phyloP scores from a whole-genome alignment of 2,797 vertebrate genomes.

The Synanceia verrucosa region DNA sequence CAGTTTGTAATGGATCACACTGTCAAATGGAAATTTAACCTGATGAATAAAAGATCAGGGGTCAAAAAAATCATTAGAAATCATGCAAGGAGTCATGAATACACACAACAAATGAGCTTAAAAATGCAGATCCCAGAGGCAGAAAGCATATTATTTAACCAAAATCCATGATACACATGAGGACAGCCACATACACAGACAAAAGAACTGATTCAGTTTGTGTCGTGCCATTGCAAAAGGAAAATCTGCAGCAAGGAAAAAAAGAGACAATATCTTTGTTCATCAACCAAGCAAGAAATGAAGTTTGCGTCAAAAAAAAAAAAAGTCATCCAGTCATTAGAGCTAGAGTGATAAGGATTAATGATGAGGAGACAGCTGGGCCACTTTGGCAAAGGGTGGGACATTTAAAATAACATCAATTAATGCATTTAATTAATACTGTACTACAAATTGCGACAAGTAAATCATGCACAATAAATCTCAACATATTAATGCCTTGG shows the following conservation, averaged over 20 bases:
- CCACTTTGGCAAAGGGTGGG: conserved; percentile 21
- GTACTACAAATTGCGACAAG: conserved; percentile 11
- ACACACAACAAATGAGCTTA: neutral
- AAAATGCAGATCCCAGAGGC: neutral
- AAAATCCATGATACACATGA: conserved; percentile 4
- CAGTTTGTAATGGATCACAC: neutral
- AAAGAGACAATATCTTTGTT: conserved; percentile 30
- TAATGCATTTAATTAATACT: conserved; percentile 28
- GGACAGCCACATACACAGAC: neutral
- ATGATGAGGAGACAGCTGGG: conserved; percentile 37
- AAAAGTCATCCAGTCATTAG: conserved; percentile 26
- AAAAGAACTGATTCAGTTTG: conserved; percentile 18
- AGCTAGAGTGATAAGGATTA: conserved; percentile 40
- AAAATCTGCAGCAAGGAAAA: conserved; percentile 19
- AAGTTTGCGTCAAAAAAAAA: conserved; percentile 42
- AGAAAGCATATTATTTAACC: conserved; percentile 1
- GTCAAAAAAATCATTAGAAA: neutral
- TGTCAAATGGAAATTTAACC: neutral
- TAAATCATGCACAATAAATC: conserved; percentile 17
- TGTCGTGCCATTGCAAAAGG: conserved; percentile 6
- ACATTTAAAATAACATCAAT: conserved; percentile 44
- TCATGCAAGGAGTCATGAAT: neutral
- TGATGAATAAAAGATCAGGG: neutral
- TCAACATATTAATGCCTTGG: neutral
- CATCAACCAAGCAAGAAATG: conserved; percentile 54